Evolutionary conservation across 2,113 vertebrate species (phyloP).

Genomic region (Nothoprocta pentlandii): DNA sequence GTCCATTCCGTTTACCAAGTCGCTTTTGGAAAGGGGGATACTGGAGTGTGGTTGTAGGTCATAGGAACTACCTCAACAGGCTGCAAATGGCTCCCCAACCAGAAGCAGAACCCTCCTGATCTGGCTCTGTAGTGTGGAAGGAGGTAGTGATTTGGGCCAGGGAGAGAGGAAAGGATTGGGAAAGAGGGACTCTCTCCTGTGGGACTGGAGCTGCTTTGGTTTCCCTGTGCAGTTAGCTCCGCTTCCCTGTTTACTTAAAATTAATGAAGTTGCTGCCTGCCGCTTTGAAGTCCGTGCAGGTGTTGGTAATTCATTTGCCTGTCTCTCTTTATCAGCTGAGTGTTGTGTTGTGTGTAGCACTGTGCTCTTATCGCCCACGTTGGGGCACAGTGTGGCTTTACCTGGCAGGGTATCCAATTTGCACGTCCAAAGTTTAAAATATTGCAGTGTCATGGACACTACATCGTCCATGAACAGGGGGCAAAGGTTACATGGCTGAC

Average conservation of each 20-base stretch:
- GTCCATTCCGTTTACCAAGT: accelerated
- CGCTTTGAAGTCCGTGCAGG: neutral
- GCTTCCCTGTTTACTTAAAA: neutral
- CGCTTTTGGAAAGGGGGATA: neutral
- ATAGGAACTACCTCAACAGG: neutral
- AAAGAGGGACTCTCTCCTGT: neutral
- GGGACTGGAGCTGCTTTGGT: neutral
- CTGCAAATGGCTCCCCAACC: neutral
- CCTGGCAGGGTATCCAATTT: neutral
- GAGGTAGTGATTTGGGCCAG: neutral
- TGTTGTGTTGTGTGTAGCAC: neutral
- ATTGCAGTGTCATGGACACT: neutral
- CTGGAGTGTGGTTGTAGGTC: neutral
- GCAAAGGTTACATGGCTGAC: neutral
- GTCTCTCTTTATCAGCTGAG: neutral
- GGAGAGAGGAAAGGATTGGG: neutral
- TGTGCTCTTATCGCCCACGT: neutral
- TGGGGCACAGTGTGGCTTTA: neutral
- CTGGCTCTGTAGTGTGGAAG: neutral
- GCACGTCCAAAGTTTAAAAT: neutral
- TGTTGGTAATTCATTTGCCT: neutral
- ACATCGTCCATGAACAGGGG: accelerated
- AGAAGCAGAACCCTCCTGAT: neutral
- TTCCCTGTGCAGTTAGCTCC: neutral
- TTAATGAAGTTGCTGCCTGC: neutral